These are phyloP conservation scores for Valencia hispanica DNA, from an alignment of 2,797 vertebrate species.

Conservation along the genomic window DNA sequence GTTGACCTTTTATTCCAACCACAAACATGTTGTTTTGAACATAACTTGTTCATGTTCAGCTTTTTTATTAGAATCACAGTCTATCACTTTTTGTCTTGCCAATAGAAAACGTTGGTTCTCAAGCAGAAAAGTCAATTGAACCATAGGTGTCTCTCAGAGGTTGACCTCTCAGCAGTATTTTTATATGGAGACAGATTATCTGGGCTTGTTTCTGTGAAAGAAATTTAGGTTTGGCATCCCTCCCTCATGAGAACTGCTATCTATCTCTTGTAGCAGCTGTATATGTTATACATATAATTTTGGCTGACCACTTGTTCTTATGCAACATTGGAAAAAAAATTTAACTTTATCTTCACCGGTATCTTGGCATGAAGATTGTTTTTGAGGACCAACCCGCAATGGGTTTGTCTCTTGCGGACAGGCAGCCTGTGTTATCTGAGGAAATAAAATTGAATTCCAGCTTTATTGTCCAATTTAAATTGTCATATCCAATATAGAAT, in stretches of 20 bases:
- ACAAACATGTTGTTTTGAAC: neutral
- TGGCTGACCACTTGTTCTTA: slow-evolving; percentile 40
- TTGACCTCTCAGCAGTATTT: slow-evolving; percentile 27
- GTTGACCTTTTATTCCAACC: neutral
- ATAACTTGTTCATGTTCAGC: neutral
- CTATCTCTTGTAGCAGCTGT: slow-evolving; percentile 27
- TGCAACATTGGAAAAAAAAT: slow-evolving; percentile 32
- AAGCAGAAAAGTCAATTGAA: slow-evolving; percentile 15
- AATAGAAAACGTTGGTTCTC: neutral
- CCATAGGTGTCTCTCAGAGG: slow-evolving; percentile 4
- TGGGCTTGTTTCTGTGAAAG: slow-evolving; percentile 26
- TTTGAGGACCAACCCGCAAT: slow-evolving; percentile 15
- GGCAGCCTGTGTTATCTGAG: slow-evolving; percentile 1
- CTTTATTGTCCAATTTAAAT: slow-evolving; percentile 23
- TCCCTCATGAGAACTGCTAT: slow-evolving; percentile 17
- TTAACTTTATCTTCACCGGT: slow-evolving; percentile 4
- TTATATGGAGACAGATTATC: slow-evolving; percentile 23
- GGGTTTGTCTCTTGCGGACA: slow-evolving; percentile 18
- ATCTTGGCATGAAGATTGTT: slow-evolving; percentile 43
- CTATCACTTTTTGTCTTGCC: neutral
- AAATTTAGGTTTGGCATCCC: slow-evolving; percentile 51
- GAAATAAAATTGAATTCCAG: slow-evolving; percentile 24
- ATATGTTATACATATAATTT: slow-evolving; percentile 34
- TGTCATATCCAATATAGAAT: slow-evolving; percentile 24
- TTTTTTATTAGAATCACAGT: neutral